Evolutionary conservation across 37 sponge, comb jelly and placozoan genomes (phyloP), one percentile per base, ranked within the genome.

Genomic region (Agelas oroides): DNA sequence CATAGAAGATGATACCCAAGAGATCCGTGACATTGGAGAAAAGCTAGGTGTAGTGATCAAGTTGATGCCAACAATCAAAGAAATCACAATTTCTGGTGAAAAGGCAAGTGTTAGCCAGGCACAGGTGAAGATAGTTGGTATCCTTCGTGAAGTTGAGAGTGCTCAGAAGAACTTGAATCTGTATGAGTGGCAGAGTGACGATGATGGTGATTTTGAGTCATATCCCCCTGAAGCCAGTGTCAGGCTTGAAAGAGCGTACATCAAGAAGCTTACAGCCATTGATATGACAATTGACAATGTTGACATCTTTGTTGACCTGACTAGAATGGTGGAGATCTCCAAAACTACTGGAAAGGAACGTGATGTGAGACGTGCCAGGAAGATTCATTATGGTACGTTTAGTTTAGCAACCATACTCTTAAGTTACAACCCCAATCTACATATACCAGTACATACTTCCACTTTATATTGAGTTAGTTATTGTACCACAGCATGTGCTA

Each of bases 61-160:
- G 2, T 0, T 78, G 25, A 58, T 61, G 70, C 24, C 3, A 0
- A 25, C 38, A 38, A 52, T 62, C 23, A 71, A 78, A 0, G 13
- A 71, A 41, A 70, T 86, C 31, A 58, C 38, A 12, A 31, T 86
- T 2, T 55, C 46, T 13, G 87, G 87, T 38, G 87, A 86, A 34
- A 70, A 38, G 24, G 24, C 24, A 33, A 31, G 35, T 16, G 87
- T 86, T 1, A 30, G 1, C 1, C 54, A 60, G 12, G 87, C 76
- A 33, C 15, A 39, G 17, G 60, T 21, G 16, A n/a, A 60, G 30
- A 71, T 86, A 27, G 37, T 6, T 39, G 11, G 23, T 1, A 61
- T 69, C 11, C 18, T 78, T 1, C 21, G 1, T 21, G 59, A 67
- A 0, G 17, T 78, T 37, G 23, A 65, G 35, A 40, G 30, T 31